Conservation (phyloP, 2,888 invertebrate species). For the Acrobasis repandana region DNA sequence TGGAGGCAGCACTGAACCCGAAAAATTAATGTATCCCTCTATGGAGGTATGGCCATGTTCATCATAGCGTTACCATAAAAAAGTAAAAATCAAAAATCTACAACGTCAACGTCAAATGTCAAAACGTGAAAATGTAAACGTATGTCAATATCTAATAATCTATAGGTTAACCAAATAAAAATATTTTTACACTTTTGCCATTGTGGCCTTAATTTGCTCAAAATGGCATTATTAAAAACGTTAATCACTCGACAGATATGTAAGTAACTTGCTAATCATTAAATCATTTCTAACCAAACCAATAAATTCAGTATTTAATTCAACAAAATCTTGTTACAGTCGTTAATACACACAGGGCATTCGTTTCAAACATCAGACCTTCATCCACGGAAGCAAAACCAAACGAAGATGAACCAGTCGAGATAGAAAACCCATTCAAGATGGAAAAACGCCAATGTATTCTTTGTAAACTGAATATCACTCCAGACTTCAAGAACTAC, state of each 20-base stretch:
- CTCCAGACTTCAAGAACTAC: constrained; percentile 95
- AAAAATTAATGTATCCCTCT: no score
- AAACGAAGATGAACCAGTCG: constrained; percentile 71
- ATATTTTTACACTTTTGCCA: no score
- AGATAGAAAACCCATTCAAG: constrained; percentile 91
- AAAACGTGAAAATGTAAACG: no score
- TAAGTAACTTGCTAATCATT: constrained; percentile 37
- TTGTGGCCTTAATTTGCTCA: constrained; percentile 3
- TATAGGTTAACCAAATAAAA: no score
- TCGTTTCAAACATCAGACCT: constrained; percentile 42
- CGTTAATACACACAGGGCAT: constrained; percentile 42
- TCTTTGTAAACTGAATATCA: constrained; percentile 91
- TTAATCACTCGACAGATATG: constrained; percentile 49
- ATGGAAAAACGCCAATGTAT: constrained; percentile 89
- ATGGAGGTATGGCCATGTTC: no score
- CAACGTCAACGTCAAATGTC: no score
- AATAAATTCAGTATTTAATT: background rate
- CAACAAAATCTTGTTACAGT: constrained; percentile 47
- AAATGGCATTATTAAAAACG: constrained; percentile 56
- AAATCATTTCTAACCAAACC: background rate
- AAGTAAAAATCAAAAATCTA: no score
- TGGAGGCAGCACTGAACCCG: no score
- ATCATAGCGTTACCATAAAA: no score
- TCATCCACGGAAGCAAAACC: constrained; percentile 44
- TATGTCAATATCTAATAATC: no score